Conservation (phyloP, 2,113 vertebrate species). For the Pseudorasbora parva region DNA sequence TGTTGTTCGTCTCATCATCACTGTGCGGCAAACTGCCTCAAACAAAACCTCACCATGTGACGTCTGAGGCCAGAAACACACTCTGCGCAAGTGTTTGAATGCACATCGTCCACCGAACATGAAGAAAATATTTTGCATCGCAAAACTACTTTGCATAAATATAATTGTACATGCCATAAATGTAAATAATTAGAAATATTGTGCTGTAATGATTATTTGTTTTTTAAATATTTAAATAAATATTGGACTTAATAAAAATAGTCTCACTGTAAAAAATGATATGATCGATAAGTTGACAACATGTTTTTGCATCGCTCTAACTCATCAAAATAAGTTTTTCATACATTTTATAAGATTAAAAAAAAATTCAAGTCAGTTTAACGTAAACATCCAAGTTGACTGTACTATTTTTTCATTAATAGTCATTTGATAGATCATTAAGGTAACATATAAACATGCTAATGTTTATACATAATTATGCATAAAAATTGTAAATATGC, state of each 20-base stretch:
- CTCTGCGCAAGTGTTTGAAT: background rate
- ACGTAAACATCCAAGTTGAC: too few species aligned
- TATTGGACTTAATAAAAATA: background rate
- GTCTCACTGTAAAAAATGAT: too few species aligned
- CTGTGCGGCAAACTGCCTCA: background rate
- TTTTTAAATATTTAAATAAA: background rate
- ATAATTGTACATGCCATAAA: background rate
- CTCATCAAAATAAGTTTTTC: too few species aligned
- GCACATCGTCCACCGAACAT: background rate
- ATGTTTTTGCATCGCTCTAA: too few species aligned
- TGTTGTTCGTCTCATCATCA: conserved; percentile 42
- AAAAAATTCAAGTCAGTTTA: too few species aligned
- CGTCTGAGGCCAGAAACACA: background rate
- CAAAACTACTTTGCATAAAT: background rate
- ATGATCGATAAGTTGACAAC: too few species aligned
- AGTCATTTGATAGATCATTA: too few species aligned
- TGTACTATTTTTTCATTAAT: too few species aligned
- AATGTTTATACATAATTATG: too few species aligned
- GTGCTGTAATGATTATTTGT: background rate
- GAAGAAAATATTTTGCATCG: background rate
- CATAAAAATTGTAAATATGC: too few species aligned
- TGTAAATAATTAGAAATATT: background rate
- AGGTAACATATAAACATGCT: too few species aligned
- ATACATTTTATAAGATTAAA: too few species aligned
- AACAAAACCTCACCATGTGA: background rate